Base-by-base conservation (phyloP, 2,797 vertebrate genomes). In the Phoebastria nigripes region DNA sequence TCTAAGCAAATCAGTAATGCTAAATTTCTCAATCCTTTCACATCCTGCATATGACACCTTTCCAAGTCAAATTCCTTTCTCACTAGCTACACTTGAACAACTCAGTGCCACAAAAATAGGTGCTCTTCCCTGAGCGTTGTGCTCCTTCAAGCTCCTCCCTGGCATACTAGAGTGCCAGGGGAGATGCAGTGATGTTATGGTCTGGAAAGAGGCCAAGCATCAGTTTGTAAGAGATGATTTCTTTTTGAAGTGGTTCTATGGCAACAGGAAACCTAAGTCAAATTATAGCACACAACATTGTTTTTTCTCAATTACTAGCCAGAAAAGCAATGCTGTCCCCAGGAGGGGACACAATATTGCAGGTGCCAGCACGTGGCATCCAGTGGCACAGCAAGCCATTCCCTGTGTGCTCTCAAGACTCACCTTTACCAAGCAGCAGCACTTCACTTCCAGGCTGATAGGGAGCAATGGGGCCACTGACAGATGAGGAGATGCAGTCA, bases 161-260 rank as follows among this genome's bases (percentile, higher is more conserved):
- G 56, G 55, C 82, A 65, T 21, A 19, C 41, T 25, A 15, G 19
- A 47, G 82, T 18, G 70, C 83, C 87, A 92, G 74, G 74, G 67
- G 74, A 92, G 46, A 83, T 85, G 79, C 82, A 83, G 28, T 44
- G 89, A 87, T 76, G 58, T 55, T 80, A 70, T 41, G 66, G 59
- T 14, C 83, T 95, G 94, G 92, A 84, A 70, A 44, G 66, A 76
- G 22, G 88, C 88, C 90, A 94, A 95, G 81, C 81, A 96, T 78
- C 82, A 92, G 58, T 65, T 39, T 74, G 58, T 29, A 71, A 65
- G 74, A 72, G 61, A 67, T 54, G 5, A 69, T 83, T 90, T 78
- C 61, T 91, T 83, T 87, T 21, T 15, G 9, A 70, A 94, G 86
- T 72, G 90, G 18, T 54, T 90, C 89, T 92, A 71, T 79, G 81